These are phyloP conservation scores for Tamias sibiricus DNA, from an alignment of 2,113 vertebrate species.

Conservation along the genomic window DNA sequence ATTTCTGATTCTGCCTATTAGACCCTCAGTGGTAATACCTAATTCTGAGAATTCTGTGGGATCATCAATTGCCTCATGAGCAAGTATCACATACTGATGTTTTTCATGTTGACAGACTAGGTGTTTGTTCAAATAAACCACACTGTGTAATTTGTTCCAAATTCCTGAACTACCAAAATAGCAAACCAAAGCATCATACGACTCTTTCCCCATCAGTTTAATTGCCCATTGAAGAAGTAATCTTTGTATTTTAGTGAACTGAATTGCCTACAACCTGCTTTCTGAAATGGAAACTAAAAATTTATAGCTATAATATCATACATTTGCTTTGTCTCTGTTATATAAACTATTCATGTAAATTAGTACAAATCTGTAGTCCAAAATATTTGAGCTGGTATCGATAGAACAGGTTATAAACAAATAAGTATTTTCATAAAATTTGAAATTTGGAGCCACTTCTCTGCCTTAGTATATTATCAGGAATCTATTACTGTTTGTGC, in stretches of 20 bases:
- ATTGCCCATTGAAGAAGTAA: not conserved
- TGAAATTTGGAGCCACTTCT: not conserved
- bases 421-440: conserved; percentile 6
- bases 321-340: conserved; percentile 43
- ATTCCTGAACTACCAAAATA: conserved; percentile 15
- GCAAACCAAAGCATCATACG: not conserved
- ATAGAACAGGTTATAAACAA: not conserved
- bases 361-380: not conserved
- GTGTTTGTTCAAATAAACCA: conserved; percentile 31
- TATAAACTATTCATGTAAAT: conserved; percentile 18
- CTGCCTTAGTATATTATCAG: not conserved
- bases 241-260: conserved; percentile 41
- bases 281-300: conserved; percentile 39
- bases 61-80: not conserved
- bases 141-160: not conserved
- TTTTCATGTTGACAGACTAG: not conserved
- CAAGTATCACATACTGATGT: not conserved
- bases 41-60: conserved; percentile 1
- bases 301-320: not conserved
- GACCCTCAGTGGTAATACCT: not conserved
- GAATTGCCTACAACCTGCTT: not conserved
- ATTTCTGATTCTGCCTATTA: not conserved
- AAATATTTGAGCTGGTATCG: conserved; percentile 7
- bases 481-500: not conserved
- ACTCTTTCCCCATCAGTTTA: not conserved